A percentile compares a stretch with the other conserved stretches of the same genome.
Evolutionary conservation across 2,888 invertebrate species (phyloP).

Genomic region (Melangyna quadrimaculata): DNA sequence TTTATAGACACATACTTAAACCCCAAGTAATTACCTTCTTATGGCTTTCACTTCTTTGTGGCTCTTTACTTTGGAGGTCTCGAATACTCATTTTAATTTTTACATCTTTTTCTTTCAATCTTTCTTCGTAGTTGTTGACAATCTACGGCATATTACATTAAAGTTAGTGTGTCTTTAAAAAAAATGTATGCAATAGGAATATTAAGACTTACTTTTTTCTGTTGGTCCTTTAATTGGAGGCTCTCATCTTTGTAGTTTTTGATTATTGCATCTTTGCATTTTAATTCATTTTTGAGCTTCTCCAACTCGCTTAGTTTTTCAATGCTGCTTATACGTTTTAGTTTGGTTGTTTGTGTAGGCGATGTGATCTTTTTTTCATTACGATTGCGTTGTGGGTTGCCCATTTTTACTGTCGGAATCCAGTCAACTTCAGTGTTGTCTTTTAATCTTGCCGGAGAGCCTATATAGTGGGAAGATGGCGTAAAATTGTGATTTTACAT

Average conservation of each 20-base stretch:
- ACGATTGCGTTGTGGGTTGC: background rate
- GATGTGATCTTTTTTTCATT: conserved; percentile 9
- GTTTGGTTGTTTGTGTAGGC: background rate
- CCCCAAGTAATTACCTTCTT: conserved; percentile 18
- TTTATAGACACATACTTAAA: background rate
- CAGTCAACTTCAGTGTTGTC: conserved; percentile 23
- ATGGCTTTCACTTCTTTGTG: background rate
- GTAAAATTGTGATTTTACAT: background rate
- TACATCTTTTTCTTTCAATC: conserved; percentile 31
- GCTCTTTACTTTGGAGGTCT: conserved; percentile 5
- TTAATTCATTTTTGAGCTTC: conserved; percentile 19
- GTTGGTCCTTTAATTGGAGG: conserved; percentile 22
- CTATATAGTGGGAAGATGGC: background rate
- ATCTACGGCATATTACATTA: conserved; percentile 21
- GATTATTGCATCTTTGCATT: conserved; percentile 29
- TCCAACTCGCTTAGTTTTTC: conserved; percentile 29
- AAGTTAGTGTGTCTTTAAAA: background rate
- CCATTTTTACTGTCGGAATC: conserved; percentile 38
- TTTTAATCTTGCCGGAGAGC: conserved; percentile 24
- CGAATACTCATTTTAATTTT: conserved; percentile 12
- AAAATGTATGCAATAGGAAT: background rate
- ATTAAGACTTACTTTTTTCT: conserved; percentile 19
- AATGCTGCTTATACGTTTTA: background rate
- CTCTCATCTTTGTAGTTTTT: conserved; percentile 16
- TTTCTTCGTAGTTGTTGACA: conserved; percentile 40